Evolutionary conservation across 2,113 vertebrate species (phyloP).

Genomic region (Condylura cristata): DNA sequence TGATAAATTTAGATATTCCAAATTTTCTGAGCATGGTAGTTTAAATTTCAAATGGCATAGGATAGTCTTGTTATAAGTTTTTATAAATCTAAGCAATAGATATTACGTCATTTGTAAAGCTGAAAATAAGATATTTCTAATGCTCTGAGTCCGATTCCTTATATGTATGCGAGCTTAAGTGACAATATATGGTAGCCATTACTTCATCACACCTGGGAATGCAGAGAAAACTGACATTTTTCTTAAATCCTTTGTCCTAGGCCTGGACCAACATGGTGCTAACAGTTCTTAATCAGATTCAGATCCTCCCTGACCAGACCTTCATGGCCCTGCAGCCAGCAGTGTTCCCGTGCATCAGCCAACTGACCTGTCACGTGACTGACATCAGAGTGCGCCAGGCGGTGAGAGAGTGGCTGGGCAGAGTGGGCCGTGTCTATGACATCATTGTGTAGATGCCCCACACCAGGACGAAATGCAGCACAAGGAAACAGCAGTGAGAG

Average conservation of each 20-base stretch:
- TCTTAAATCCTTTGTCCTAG: slow-evolving; percentile 80
- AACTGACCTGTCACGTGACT: slow-evolving; percentile 96
- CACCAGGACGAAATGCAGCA: not conserved
- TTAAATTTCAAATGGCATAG: not conserved
- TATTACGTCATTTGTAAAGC: not conserved
- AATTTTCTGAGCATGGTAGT: not conserved
- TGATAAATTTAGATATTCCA: slow-evolving; percentile 43
- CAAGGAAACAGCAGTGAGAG: not conserved
- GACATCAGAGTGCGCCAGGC: slow-evolving; percentile 95
- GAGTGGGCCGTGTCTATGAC: slow-evolving; percentile 95
- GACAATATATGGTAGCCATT: not conserved
- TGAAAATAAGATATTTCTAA: not conserved
- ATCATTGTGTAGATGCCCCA: slow-evolving; percentile 87
- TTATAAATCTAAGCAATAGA: not conserved
- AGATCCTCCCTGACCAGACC: slow-evolving; percentile 92
- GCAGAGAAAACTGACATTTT: not conserved
- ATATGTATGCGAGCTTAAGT: not conserved
- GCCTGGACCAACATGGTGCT: slow-evolving; percentile 99
- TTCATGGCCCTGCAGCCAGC: slow-evolving; percentile 96
- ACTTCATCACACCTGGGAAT: not conserved
- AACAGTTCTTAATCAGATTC: slow-evolving; percentile 96
- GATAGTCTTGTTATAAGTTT: slow-evolving; percentile 2
- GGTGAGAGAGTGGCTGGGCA: slow-evolving; percentile 95
- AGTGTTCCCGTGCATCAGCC: slow-evolving; percentile 96
- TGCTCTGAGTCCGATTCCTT: not conserved